Percentiles rank a stretch among this genome's conserved stretches.
Evolutionary conservation across 1,140 invertebrate genomes (phyloP).

Genomic region (Cecropterus lyciades): DNA sequence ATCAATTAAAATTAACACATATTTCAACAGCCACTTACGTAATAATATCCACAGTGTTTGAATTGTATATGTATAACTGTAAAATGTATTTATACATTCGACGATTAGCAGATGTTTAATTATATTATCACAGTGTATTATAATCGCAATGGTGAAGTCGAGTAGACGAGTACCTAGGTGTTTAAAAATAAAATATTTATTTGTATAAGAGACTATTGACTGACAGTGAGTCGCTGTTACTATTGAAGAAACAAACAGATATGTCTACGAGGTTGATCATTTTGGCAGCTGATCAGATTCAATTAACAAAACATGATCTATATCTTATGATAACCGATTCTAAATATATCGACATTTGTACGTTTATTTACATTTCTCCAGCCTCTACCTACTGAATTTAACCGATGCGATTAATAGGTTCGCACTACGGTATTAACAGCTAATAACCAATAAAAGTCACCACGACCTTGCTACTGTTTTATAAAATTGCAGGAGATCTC

Average conservation of each 20-base stretch:
- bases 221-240: conserved; percentile 49
- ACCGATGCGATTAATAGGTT: background rate
- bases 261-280: conserved; percentile 57
- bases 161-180: conserved; percentile 15
- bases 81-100: no score
- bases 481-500: conserved; percentile 91
- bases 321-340: conserved; percentile 23
- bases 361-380: conserved; percentile 18
- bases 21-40: no score
- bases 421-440: no score
- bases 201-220: conserved; percentile 43
- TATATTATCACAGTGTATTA: background rate
- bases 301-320: conserved; percentile 45
- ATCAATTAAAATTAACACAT: no score
- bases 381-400: background rate
- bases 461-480: no score
- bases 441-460: no score
- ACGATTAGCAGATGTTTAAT: background rate
- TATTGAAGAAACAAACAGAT: conserved; percentile 50
- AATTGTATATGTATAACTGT: no score
- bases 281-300: conserved; percentile 56
- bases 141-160: conserved; percentile 19
- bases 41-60: no score
- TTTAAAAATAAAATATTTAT: conserved; percentile 35
- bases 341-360: conserved; percentile 18